Conservation (phyloP, 2,113 vertebrate genomes). For the Anthoscopus minutus region DNA sequence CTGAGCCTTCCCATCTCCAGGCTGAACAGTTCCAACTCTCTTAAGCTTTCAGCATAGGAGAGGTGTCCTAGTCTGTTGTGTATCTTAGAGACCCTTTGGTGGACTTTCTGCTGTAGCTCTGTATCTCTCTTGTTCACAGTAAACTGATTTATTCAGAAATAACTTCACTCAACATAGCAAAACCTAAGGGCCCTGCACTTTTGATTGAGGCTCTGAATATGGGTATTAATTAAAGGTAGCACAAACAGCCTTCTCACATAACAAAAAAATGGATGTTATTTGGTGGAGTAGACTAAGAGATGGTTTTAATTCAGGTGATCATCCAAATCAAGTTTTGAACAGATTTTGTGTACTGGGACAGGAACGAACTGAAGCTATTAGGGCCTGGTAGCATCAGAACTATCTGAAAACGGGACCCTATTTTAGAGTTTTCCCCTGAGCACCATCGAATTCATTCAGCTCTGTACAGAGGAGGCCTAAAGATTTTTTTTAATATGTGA, state of each 20-base stretch:
- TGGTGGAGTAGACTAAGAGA: background rate
- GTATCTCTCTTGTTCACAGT: background rate
- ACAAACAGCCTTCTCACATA: background rate
- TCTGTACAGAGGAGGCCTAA: background rate
- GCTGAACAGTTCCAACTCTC: background rate
- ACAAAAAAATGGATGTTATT: background rate
- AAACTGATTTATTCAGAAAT: background rate
- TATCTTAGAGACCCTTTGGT: background rate
- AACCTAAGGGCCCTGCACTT: background rate
- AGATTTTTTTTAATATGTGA: too few relatives aligned
- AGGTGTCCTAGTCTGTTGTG: background rate
- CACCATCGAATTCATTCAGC: background rate
- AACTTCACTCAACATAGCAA: background rate
- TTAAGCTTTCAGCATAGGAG: accelerated
- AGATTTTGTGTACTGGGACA: background rate
- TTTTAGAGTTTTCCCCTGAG: background rate
- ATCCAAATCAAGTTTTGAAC: background rate
- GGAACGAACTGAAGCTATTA: background rate
- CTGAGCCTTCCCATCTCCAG: background rate
- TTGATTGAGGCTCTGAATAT: background rate
- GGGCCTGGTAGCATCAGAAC: background rate
- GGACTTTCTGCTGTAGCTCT: background rate
- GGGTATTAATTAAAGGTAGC: background rate
- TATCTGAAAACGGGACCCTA: background rate
- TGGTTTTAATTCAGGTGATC: background rate